Conservation (phyloP, 2,888 invertebrate genomes). For the Stenodera caucasica region DNA sequence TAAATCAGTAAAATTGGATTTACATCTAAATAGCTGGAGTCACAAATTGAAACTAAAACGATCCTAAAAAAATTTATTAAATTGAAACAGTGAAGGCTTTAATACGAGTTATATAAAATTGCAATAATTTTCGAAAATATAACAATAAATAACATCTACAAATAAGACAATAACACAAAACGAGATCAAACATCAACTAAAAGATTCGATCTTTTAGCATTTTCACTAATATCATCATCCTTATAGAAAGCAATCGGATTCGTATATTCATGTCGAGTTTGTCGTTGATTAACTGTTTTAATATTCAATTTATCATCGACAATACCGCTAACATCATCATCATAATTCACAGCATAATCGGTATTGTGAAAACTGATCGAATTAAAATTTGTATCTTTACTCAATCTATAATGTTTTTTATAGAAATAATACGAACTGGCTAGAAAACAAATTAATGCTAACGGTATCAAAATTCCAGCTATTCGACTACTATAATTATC, state of each 20-base stretch:
- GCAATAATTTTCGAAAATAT: not conserved
- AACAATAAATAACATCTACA: not conserved
- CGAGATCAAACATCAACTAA: not conserved
- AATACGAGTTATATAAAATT: not conserved
- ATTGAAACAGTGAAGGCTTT: not conserved
- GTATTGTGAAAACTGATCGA: slow-evolving; percentile 5
- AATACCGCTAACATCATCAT: not conserved
- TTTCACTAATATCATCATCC: not conserved
- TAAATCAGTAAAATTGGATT: no score
- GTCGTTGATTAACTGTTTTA: not conserved
- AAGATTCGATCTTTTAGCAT: not conserved
- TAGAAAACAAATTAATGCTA: slow-evolving; percentile 23
- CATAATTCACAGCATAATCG: not conserved
- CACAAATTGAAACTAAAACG: no score
- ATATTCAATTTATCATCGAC: not conserved
- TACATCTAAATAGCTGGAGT: no score
- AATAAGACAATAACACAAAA: slow-evolving; percentile 1
- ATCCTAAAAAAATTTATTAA: no score
- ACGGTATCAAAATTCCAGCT: slow-evolving; percentile 35
- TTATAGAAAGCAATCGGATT: not conserved
- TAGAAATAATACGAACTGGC: not conserved
- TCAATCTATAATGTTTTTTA: slow-evolving; percentile 3
- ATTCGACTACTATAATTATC: slow-evolving; percentile 27
- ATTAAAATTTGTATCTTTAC: slow-evolving; percentile 3
- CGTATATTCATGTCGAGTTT: not conserved